Base-by-base conservation (phyloP, 1,140 invertebrate genomes). In the Neodiprion lecontei region DNA sequence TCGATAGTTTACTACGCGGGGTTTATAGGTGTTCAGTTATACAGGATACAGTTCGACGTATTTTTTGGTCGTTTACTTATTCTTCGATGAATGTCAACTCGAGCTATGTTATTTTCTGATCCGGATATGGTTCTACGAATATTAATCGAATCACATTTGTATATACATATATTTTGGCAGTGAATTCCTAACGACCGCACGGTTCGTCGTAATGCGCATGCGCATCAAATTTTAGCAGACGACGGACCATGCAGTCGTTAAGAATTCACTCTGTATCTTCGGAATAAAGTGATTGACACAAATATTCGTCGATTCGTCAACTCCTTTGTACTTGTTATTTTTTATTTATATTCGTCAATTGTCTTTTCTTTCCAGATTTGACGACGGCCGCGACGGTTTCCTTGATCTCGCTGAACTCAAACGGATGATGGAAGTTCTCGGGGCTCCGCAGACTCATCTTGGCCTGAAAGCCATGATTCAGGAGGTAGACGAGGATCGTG, bases 361-460 rank as follows among this genome's bases (percentile, higher is more conserved):
- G 4, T 21, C 73, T 77, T 77, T 81, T 72, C 68, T 77, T 92
- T 91, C 5, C 89, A 98, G 97, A 86, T 98, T 96, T 87, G 97
- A 99, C 84, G 92, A 93, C 71, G 95, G 95, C 48, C 91, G 91
- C 70, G 97, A 98, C 86, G 96, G 96, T 53, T 98, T 91, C 82
- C 91, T 99, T 72, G 96, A 97, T 87, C 87, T 98, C 66, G 91
- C 91, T 66, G 97, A 99, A 85, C 86, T 99, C 67, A 99, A 99
- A 86, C 88, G 93, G 11, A 98, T 98, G 96, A 99, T 98, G 97
- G 97, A 99, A 86, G 95, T 96, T 68, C 88, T 99, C n/a, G 96
- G 95, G 21, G 96, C 95, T 10, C 96, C 97, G 12, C 97, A 98
- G 87, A 99, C 97, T 9, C 97, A 99, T 88, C 88, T 99, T 5